phyloP scores from a whole-genome alignment of 1,140 invertebrate species.

The Anthonomus grandis region DNA sequence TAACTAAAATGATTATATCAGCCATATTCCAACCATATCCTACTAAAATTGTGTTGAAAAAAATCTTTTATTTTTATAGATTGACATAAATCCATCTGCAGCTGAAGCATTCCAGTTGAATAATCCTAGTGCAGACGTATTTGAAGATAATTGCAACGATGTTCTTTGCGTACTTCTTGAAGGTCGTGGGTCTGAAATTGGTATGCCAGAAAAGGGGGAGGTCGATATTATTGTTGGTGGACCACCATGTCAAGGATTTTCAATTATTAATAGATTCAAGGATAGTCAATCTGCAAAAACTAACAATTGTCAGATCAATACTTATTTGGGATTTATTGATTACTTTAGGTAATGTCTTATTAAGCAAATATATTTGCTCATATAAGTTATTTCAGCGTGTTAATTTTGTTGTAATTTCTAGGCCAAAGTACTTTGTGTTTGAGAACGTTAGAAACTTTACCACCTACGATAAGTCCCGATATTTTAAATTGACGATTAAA shows the following conservation, averaged over 20 bases:
- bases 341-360: conserved; percentile 60
- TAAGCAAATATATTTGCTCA: not conserved
- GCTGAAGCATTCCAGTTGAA: conserved; percentile 78
- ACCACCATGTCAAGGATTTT: conserved; percentile 89
- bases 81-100: conserved; percentile 74
- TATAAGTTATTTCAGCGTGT: not conserved
- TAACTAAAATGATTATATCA: not conserved
- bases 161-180: conserved; percentile 64
- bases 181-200: conserved; percentile 54
- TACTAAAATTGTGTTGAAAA: too few species aligned
- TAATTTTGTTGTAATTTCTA: conserved; percentile 18
- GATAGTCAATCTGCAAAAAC: conserved; percentile 78
- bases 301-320: conserved; percentile 81
- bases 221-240: conserved; percentile 83
- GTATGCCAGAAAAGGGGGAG: conserved; percentile 72
- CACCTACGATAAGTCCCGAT: conserved; percentile 71
- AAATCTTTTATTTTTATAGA: conserved; percentile 36
- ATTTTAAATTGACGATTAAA: conserved; percentile 74
- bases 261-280: conserved; percentile 86
- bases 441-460: conserved; percentile 89
- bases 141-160: conserved; percentile 76
- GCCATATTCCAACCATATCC: too few species aligned
- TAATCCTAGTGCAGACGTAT: conserved; percentile 69
- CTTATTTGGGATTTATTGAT: conserved; percentile 83
- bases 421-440: conserved; percentile 76